Conservation (phyloP, 2,113 vertebrate genomes). For the Telmatochromis sp. region DNA sequence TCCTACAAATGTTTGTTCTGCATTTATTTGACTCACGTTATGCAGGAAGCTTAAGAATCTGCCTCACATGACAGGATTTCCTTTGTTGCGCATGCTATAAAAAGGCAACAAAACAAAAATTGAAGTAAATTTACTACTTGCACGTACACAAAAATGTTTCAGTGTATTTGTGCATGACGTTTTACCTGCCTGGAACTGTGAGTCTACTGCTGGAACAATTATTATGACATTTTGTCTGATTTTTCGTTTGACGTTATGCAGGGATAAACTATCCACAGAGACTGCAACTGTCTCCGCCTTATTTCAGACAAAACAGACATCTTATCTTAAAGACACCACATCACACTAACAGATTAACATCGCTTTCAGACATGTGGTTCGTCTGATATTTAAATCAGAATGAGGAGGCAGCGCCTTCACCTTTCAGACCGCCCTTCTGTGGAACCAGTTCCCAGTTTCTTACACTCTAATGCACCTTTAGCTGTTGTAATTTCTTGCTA, state of each 20-base stretch:
- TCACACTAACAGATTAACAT: neutral
- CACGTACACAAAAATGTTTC: neutral
- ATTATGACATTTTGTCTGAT: neutral
- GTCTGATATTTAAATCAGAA: neutral
- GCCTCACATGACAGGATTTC: neutral
- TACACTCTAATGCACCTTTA: fast-evolving
- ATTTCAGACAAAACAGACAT: neutral
- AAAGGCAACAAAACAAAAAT: neutral
- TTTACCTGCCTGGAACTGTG: neutral
- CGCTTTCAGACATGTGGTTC: fast-evolving
- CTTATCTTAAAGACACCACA: neutral
- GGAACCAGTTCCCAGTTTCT: neutral
- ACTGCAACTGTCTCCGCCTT: neutral
- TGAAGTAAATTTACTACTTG: neutral
- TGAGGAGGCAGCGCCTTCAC: neutral
- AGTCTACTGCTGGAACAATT: neutral
- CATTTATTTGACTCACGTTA: neutral
- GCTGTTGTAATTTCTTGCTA: neutral
- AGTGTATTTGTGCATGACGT: neutral
- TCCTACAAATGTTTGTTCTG: neutral
- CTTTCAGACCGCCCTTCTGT: neutral
- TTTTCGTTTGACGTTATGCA: neutral
- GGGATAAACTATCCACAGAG: neutral
- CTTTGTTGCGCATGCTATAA: neutral
- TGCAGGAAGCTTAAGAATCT: neutral